Percentiles rank a stretch among this genome's conserved stretches.
phyloP scores from a whole-genome alignment of 2,888 invertebrate genomes.

The Laothoe populi region DNA sequence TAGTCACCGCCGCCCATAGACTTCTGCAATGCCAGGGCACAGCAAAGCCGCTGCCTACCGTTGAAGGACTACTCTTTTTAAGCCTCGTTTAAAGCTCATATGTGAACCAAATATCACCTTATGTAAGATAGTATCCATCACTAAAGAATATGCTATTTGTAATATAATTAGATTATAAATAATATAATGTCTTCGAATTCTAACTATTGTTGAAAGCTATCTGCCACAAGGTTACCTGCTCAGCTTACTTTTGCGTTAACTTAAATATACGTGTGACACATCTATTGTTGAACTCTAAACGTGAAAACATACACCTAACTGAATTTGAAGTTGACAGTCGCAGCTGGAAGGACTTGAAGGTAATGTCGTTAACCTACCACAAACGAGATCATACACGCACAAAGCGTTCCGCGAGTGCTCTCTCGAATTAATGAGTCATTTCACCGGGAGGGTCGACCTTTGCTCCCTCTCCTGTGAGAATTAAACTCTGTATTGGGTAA shows the following conservation, averaged over 20 bases:
- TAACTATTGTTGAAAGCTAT: too few relatives aligned
- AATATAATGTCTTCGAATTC: too few relatives aligned
- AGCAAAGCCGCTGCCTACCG: too few relatives aligned
- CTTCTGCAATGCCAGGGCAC: too few relatives aligned
- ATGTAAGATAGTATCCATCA: too few relatives aligned
- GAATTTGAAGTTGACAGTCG: conserved; percentile 29
- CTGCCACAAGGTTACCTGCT: neutral
- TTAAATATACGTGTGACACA: neutral
- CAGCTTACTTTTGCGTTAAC: neutral
- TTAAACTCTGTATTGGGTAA: conserved; percentile 39
- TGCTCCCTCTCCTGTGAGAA: conserved; percentile 38
- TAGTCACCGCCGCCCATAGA: too few relatives aligned
- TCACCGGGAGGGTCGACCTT: conserved; percentile 35
- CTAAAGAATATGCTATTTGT: too few relatives aligned
- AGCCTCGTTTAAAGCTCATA: too few relatives aligned
- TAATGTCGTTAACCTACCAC: conserved; percentile 48
- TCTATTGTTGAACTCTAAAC: conserved; percentile 5
- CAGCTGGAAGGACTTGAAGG: conserved; percentile 29
- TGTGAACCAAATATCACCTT: too few relatives aligned
- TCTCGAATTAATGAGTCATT: conserved; percentile 55
- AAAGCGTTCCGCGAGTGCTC: conserved; percentile 46
- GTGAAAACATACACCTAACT: conserved; percentile 6
- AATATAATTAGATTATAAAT: too few relatives aligned
- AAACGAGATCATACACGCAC: conserved; percentile 46
- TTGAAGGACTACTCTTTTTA: too few relatives aligned